These are phyloP conservation scores for Xiphias gladius DNA, from an alignment of 2,113 vertebrate species.

Conservation along the genomic window DNA sequence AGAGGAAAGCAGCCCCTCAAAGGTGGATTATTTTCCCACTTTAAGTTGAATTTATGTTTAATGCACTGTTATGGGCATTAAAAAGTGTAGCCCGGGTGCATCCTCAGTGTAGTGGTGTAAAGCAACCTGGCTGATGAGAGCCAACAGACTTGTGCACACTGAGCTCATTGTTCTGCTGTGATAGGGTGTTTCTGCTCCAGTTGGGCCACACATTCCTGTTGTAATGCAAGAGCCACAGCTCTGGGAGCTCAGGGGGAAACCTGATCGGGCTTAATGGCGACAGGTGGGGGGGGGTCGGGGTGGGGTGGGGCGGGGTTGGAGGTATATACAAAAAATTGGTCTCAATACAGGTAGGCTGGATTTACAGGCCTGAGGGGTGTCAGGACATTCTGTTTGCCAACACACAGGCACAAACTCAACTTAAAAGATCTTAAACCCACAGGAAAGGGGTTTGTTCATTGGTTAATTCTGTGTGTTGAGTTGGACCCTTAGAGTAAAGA, in stretches of 20 bases:
- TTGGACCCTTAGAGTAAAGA: no score
- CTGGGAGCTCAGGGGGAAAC: constrained; percentile 16
- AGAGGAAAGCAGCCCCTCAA: no score
- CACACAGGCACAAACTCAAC: no score
- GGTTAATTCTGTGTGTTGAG: no score
- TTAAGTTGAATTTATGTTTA: no score
- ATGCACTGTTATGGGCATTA: not conserved
- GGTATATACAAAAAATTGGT: not conserved
- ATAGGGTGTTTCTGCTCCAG: constrained; percentile 2
- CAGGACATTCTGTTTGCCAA: no score
- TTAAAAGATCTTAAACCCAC: no score
- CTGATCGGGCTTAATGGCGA: not conserved
- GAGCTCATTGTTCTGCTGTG: constrained; percentile 28
- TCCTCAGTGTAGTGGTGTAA: constrained; percentile 3
- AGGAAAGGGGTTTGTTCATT: no score
- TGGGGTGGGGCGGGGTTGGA: no score
- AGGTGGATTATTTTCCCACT: no score
- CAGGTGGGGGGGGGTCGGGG: no score
- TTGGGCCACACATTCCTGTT: constrained; percentile 16
- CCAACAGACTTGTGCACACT: constrained; percentile 8
- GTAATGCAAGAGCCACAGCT: not conserved
- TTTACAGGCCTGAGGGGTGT: constrained; percentile 2
- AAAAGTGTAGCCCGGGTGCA: not conserved
- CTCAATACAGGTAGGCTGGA: not conserved
- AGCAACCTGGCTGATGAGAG: constrained; percentile 8